These are phyloP conservation scores for Rhopilema esculentum DNA, from an alignment of 30 jellyfish, hydroid and myxozoan genomes.

Conservation along the genomic window DNA sequence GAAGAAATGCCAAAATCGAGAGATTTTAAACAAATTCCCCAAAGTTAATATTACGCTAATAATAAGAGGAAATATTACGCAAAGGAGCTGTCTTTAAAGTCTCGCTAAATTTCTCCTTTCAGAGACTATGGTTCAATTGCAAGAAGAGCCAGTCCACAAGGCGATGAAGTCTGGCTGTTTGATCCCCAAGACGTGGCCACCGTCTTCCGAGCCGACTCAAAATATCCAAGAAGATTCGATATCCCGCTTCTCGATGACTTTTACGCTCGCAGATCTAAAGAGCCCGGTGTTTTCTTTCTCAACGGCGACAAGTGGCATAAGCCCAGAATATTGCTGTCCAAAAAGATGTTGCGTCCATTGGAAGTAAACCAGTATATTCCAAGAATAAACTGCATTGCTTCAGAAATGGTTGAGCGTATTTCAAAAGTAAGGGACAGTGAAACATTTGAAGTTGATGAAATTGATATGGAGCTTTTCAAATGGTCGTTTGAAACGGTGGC, in stretches of 20 bases:
- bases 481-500: conserved; percentile 84
- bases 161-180: conserved; percentile 28
- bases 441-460: conserved; percentile 50
- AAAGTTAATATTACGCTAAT: no score
- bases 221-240: conserved; percentile 51
- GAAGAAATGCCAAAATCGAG: no score
- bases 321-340: conserved; percentile 32
- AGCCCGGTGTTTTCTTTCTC: conserved; percentile 75
- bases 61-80: no score
- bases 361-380: conserved; percentile 51
- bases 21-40: no score
- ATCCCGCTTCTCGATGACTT: conserved; percentile 28
- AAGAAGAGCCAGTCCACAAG: conserved; percentile 1
- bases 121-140: conserved; percentile 50
- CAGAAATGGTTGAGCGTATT: conserved; percentile 40
- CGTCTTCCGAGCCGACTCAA: conserved; percentile 55
- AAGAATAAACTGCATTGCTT: conserved; percentile 35
- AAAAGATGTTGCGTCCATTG: conserved; percentile 73
- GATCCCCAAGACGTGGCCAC: conserved; percentile 57
- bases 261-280: conserved; percentile 23
- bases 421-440: conserved; percentile 15
- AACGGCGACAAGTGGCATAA: conserved; percentile 75
- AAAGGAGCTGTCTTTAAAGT: no score
- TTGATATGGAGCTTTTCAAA: conserved; percentile 57
- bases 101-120: background rate